These are phyloP conservation scores for Poeciliopsis presidionis DNA, from an alignment of 2,797 vertebrate species.

Conservation along the genomic window DNA sequence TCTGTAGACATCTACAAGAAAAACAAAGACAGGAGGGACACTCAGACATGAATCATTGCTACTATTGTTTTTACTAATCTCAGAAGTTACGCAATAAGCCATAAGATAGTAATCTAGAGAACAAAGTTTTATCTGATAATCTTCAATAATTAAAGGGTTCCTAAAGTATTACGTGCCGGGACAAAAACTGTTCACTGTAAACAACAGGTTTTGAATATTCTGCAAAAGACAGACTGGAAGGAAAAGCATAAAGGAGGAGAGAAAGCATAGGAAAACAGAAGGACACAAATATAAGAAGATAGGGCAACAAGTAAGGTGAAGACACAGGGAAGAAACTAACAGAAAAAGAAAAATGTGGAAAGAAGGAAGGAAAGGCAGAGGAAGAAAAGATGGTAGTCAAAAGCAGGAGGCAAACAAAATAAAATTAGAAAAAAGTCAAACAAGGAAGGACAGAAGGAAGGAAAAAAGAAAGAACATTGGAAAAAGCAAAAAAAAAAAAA, in stretches of 20 bases:
- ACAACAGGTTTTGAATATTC: neutral
- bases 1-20: constrained; percentile 90
- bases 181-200: neutral
- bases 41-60: neutral
- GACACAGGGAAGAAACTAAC: neutral
- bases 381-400: neutral
- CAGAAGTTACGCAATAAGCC: neutral
- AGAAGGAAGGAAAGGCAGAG: neutral
- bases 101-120: neutral
- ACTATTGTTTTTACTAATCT: neutral
- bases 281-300: neutral
- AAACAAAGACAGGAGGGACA: neutral
- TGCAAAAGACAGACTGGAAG: neutral
- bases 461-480: neutral
- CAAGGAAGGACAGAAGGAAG: neutral
- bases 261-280: neutral
- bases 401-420: neutral
- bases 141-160: neutral
- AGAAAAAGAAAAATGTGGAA: neutral
- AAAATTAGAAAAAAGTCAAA: neutral
- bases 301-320: neutral
- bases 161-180: neutral
- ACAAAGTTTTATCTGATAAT: neutral
- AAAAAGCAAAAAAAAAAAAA: neutral
- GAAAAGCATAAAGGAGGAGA: neutral